Evolutionary conservation across 2,113 vertebrate species (phyloP), one percentile per base, ranked within the genome.

Genomic region (Scatophagus argus): DNA sequence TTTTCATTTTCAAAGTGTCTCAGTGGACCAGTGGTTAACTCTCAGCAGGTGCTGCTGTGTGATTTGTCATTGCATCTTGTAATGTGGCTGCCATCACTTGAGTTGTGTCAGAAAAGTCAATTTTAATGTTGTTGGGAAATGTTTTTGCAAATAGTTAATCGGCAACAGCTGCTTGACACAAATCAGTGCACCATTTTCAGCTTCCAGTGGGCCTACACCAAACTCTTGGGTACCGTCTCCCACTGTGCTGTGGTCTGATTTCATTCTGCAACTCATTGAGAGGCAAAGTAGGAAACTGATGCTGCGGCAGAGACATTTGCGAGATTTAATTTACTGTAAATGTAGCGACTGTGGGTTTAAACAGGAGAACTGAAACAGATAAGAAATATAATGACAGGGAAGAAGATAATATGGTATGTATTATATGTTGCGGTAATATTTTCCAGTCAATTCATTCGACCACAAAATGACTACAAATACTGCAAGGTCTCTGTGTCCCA

Each of bases 231-330:
- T 36, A 36, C 34, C 8, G 27, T 68, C 32, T 56, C 54, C 67
- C 68, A 55, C 60, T 56, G 55, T 52, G 74, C 46, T 75, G 67
- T 39, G 63, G 70, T 61, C 61, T 83, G 77, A 79, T 73, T 36
- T 71, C 54, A 61, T 12, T 60, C 51, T 34, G 36, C 52, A 29
- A 21, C 19, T 78, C 41, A 55, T 34, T 59, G 25, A 32, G 49
- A 66, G 52, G 21, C 39, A 38, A 66, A 75, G 62, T 61, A 56
- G 47, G 67, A 87, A 83, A 84, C 58, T 81, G 72, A 79, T 51
- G 61, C 71, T 86, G 79, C 56, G 74, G 51, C 38, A 69, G 52
- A 56, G 66, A 73, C 79, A 82, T 91, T 74, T 86, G 82, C 74
- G 79, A 77, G 77, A 84, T 78, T 38, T 62, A 81, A 75, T 44